Percentiles rank a stretch among this genome's conserved stretches.
Conservation (phyloP, 2,888 invertebrate species). For the Scaptomyza cyrtandrae region DNA sequence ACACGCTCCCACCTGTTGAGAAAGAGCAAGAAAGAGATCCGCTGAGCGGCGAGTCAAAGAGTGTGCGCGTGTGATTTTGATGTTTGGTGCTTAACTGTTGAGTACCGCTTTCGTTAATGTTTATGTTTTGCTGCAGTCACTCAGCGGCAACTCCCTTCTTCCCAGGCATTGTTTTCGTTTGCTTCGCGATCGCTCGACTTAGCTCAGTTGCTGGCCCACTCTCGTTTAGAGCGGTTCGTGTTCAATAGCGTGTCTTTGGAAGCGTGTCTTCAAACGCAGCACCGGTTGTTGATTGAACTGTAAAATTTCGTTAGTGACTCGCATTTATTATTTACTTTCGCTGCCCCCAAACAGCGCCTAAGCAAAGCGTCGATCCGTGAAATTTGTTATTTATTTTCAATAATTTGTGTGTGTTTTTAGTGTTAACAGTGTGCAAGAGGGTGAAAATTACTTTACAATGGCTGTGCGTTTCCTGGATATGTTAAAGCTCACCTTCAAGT, state of each 20-base stretch:
- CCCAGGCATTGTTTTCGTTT: constrained; percentile 16
- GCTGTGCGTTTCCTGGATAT: constrained; percentile 75
- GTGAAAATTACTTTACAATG: constrained; percentile 48
- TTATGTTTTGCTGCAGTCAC: constrained; percentile 19
- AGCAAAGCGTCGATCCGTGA: constrained; percentile 30
- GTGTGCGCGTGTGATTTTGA: constrained; percentile 6
- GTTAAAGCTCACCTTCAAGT: constrained; percentile 80
- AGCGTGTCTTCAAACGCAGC: background rate
- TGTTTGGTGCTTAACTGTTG: constrained; percentile 13
- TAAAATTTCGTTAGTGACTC: constrained; percentile 5
- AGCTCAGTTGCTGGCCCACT: constrained; percentile 53
- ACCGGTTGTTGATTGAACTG: constrained; percentile 8
- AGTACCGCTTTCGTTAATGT: constrained; percentile 30
- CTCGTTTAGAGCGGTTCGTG: constrained; percentile 33
- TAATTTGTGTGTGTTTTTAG: constrained; percentile 10
- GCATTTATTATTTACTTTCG: constrained; percentile 39
- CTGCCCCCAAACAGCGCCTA: constrained; percentile 18
- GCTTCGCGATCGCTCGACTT: constrained; percentile 41
- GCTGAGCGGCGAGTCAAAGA: background rate
- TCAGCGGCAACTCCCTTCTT: constrained; percentile 4
- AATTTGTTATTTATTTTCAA: constrained; percentile 19
- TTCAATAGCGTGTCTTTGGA: background rate
- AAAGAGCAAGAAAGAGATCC: background rate
- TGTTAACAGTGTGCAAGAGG: background rate
- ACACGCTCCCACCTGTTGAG: constrained; percentile 9